phyloP scores from a whole-genome alignment of 2,113 vertebrate genomes.

The Dicaeum eximium region DNA sequence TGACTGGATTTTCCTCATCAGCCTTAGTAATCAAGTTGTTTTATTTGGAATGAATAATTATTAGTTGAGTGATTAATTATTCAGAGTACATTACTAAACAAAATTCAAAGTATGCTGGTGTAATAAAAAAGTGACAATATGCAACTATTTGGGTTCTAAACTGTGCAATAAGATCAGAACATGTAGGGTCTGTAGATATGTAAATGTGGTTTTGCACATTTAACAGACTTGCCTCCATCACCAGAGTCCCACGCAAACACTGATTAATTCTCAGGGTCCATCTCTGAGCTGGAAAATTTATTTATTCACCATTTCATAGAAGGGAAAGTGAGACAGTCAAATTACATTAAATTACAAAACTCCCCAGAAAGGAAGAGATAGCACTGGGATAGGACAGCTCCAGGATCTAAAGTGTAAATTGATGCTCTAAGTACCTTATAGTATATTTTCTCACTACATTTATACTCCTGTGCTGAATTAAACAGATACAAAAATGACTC shows the following conservation, averaged over 20 bases:
- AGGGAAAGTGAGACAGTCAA: neutral
- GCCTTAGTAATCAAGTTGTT: slow-evolving; percentile 48
- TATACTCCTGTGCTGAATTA: neutral
- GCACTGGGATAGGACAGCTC: neutral
- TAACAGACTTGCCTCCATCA: neutral
- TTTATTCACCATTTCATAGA: neutral
- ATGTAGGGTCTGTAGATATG: neutral
- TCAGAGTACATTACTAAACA: neutral
- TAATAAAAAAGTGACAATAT: neutral
- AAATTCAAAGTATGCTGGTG: neutral
- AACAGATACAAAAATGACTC: neutral
- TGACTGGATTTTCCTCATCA: slow-evolving; percentile 48
- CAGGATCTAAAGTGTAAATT: neutral
- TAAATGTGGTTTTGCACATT: neutral
- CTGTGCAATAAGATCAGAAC: neutral
- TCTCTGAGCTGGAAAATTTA: neutral
- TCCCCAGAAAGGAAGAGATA: neutral
- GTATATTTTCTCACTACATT: neutral
- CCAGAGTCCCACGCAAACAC: neutral
- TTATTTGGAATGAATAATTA: slow-evolving; percentile 43
- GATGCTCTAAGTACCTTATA: neutral
- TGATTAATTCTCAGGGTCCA: neutral
- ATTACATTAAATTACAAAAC: neutral
- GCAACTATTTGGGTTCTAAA: neutral
- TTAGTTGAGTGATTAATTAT: slow-evolving; percentile 37